These are phyloP conservation scores for Scelioninae gen. 2 DNA, from an alignment of 2,888 invertebrate species.

Conservation along the genomic window DNA sequence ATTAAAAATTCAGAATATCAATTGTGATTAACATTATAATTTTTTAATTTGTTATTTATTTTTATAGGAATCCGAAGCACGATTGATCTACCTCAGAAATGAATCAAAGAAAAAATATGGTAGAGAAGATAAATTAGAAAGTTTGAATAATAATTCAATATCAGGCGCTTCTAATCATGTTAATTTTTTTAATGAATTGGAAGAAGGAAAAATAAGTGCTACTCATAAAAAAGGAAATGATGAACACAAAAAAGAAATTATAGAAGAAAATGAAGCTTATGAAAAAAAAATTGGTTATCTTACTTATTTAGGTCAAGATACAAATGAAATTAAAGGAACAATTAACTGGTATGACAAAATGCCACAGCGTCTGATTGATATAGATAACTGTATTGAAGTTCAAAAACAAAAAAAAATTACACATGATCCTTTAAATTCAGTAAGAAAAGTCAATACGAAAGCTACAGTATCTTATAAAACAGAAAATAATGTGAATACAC, in stretches of 20 bases:
- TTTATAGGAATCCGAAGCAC: slow-evolving; percentile 87
- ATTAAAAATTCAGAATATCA: too few species aligned
- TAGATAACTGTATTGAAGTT: slow-evolving; percentile 79
- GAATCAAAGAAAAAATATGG: slow-evolving; percentile 79
- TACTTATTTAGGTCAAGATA: slow-evolving; percentile 96
- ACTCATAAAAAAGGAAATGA: slow-evolving; percentile 81
- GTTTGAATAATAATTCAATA: too few species aligned
- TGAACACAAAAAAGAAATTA: slow-evolving; percentile 92
- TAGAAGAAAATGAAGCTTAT: slow-evolving; percentile 95
- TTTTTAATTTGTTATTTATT: slow-evolving; percentile 2
- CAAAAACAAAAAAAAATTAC: slow-evolving; percentile 81
- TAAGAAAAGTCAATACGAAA: slow-evolving; percentile 75
- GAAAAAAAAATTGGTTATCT: slow-evolving; percentile 98
- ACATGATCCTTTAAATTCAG: slow-evolving; percentile 85
- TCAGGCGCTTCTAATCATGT: slow-evolving; percentile 78
- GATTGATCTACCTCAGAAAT: slow-evolving; percentile 83
- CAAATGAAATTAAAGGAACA: slow-evolving; percentile 89
- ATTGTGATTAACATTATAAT: neutral
- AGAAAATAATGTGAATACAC: slow-evolving; percentile 18
- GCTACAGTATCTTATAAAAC: slow-evolving; percentile 7
- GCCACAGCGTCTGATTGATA: slow-evolving; percentile 78
- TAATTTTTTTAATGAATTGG: slow-evolving; percentile 91
- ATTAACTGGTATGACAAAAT: slow-evolving; percentile 92
- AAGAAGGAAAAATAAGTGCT: slow-evolving; percentile 80
- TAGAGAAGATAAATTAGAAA: too few species aligned